These are phyloP conservation scores for Anniella stebbinsi DNA, from an alignment of 2,797 vertebrate genomes.

Conservation along the genomic window DNA sequence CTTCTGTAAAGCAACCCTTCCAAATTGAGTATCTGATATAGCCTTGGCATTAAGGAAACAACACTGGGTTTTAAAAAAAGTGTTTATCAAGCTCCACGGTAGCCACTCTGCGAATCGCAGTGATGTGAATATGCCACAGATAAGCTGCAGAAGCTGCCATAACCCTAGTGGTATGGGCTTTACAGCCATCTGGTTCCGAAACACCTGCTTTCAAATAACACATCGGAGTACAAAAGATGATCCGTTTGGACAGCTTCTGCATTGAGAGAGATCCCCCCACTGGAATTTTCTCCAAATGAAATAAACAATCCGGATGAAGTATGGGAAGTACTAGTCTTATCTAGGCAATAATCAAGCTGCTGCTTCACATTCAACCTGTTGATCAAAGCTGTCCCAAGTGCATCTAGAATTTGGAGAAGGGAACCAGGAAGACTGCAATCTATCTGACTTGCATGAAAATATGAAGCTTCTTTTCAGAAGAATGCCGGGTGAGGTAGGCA, in stretches of 20 bases:
- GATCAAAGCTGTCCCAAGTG: conserved; percentile 34
- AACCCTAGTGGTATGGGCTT: conserved; percentile 74
- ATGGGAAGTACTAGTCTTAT: conserved; percentile 53
- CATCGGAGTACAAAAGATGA: conserved; percentile 72
- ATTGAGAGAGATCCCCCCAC: conserved; percentile 57
- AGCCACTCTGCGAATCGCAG: conserved; percentile 76
- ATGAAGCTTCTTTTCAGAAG: neutral
- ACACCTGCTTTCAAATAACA: conserved; percentile 79
- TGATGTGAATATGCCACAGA: conserved; percentile 75
- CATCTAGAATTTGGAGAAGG: conserved; percentile 37
- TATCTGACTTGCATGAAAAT: neutral
- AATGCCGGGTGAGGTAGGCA: neutral
- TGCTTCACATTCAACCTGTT: conserved; percentile 47
- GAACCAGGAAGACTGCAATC: conserved; percentile 10
- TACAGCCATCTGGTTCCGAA: conserved; percentile 81
- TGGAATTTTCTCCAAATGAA: conserved; percentile 69
- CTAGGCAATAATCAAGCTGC: conserved; percentile 42
- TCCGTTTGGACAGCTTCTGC: conserved; percentile 70
- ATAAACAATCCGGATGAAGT: conserved; percentile 64
- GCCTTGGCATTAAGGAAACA: conserved; percentile 74
- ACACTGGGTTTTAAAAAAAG: conserved; percentile 61
- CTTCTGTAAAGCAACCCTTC: conserved; percentile 71
- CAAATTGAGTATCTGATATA: conserved; percentile 75
- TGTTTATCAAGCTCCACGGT: conserved; percentile 70
- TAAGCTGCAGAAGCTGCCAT: conserved; percentile 75